Evolutionary conservation across 2,113 vertebrate genomes (phyloP).

Genomic region (Macquaria australasica): DNA sequence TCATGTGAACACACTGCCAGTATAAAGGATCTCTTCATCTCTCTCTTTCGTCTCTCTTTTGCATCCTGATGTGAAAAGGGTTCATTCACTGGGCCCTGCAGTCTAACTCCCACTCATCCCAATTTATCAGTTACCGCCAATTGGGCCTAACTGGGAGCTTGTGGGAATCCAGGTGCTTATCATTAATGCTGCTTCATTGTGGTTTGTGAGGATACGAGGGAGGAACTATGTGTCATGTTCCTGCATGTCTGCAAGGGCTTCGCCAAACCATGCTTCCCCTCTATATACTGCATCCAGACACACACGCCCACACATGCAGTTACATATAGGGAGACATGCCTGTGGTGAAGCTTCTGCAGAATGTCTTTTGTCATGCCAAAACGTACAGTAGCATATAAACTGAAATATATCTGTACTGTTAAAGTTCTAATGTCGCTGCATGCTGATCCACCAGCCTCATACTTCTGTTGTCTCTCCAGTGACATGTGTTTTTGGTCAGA

Average conservation of each 20-base stretch:
- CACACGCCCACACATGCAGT: constrained; percentile 65
- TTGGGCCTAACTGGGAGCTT: constrained; percentile 79
- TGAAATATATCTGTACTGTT: constrained; percentile 20
- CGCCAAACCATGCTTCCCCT: constrained; percentile 55
- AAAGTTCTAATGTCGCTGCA: constrained; percentile 7
- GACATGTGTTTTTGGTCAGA: constrained; percentile 56
- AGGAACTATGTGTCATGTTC: constrained; percentile 77
- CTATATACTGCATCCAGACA: constrained; percentile 50
- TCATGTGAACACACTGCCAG: constrained; percentile 76
- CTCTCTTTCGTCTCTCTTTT: constrained; percentile 53
- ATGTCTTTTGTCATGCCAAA: constrained; percentile 41
- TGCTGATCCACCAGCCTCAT: constrained; percentile 19
- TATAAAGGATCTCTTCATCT: constrained; percentile 82
- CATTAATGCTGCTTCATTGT: constrained; percentile 78
- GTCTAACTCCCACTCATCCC: constrained; percentile 68
- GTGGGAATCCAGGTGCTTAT: constrained; percentile 84
- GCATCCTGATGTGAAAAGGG: constrained; percentile 75
- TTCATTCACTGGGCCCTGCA: constrained; percentile 73
- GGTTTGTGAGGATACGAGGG: constrained; percentile 65
- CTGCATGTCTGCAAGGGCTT: constrained; percentile 64
- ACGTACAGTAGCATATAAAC: constrained; percentile 34
- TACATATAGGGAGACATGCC: constrained; percentile 40
- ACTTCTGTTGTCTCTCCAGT: constrained; percentile 6
- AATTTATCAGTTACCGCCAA: constrained; percentile 82
- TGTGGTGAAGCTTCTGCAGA: constrained; percentile 46